These are phyloP conservation scores for Gonioctena quinquepunctata DNA, from an alignment of 1,140 invertebrate genomes.

Conservation along the genomic window DNA sequence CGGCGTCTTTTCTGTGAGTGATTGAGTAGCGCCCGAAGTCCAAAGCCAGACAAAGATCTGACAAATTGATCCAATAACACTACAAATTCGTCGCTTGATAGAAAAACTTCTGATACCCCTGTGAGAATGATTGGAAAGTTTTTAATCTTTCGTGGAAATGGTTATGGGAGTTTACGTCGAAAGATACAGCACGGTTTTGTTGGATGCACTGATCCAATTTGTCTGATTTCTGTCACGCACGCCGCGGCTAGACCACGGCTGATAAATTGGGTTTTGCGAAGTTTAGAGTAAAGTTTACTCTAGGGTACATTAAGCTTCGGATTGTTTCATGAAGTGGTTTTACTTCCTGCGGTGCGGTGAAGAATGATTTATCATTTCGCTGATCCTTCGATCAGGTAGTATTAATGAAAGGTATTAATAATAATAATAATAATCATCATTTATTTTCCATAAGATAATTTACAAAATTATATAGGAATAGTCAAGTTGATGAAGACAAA, in stretches of 20 bases:
- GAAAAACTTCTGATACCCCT: neutral
- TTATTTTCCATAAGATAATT: no score
- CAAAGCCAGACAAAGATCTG: neutral
- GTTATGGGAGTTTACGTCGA: neutral
- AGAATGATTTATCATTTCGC: no score
- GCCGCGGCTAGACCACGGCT: neutral
- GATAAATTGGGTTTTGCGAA: neutral
- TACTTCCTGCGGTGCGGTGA: no score
- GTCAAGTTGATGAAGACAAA: no score
- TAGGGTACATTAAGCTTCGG: no score
- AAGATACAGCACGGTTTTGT: neutral
- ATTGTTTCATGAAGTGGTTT: no score
- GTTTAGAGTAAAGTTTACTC: neutral
- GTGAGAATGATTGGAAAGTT: no score
- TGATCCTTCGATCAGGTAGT: no score
- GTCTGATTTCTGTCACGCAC: neutral
- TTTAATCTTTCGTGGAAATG: neutral
- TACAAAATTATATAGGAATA: no score
- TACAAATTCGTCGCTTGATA: neutral
- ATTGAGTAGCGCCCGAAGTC: neutral
- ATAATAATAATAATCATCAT: no score
- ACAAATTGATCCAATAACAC: constrained; percentile 5
- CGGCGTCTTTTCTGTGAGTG: neutral
- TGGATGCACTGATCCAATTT: neutral
- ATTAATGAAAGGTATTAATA: no score